Evolutionary conservation across 2,113 vertebrate species (phyloP).

Genomic region (Sorex fumeus): DNA sequence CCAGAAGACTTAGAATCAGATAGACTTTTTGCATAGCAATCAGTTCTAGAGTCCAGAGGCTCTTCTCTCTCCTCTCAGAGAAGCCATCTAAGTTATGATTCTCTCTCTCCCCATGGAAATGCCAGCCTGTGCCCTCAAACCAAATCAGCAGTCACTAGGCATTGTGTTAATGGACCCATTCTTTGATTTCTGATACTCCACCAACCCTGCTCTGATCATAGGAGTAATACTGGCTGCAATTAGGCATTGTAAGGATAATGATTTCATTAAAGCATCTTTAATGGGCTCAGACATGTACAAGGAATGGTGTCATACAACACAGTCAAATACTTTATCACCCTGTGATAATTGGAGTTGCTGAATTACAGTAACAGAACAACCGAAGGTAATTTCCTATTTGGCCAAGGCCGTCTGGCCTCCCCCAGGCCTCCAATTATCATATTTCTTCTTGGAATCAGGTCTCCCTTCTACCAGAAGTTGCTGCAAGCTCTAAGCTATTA

Average conservation of each 20-base stretch:
- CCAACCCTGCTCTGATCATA: conserved; percentile 50
- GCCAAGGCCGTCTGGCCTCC: conserved; percentile 78
- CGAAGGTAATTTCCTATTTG: conserved; percentile 86
- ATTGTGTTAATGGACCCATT: background rate
- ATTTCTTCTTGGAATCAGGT: conserved; percentile 85
- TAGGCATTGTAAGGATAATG: conserved; percentile 79
- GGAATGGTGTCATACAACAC: conserved; percentile 75
- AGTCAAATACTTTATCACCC: conserved; percentile 78
- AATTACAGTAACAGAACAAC: conserved; percentile 80
- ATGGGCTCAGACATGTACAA: conserved; percentile 71
- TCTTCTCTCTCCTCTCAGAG: conserved; percentile 4
- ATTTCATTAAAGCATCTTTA: conserved; percentile 83
- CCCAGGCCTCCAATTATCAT: conserved; percentile 83
- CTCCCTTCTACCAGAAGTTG: conserved; percentile 67
- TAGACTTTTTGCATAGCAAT: conserved; percentile 35
- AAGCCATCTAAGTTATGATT: conserved; percentile 16
- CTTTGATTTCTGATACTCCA: conserved; percentile 63
- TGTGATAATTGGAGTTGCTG: conserved; percentile 81
- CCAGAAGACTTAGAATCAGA: conserved; percentile 60
- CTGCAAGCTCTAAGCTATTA: conserved; percentile 76
- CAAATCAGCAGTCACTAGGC: background rate
- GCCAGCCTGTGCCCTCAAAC: conserved; percentile 8
- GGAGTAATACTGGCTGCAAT: conserved; percentile 75
- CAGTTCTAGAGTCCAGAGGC: background rate
- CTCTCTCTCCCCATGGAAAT: background rate